Base-by-base conservation (phyloP, 2,113 vertebrate species). In the Neolamprologus toae region DNA sequence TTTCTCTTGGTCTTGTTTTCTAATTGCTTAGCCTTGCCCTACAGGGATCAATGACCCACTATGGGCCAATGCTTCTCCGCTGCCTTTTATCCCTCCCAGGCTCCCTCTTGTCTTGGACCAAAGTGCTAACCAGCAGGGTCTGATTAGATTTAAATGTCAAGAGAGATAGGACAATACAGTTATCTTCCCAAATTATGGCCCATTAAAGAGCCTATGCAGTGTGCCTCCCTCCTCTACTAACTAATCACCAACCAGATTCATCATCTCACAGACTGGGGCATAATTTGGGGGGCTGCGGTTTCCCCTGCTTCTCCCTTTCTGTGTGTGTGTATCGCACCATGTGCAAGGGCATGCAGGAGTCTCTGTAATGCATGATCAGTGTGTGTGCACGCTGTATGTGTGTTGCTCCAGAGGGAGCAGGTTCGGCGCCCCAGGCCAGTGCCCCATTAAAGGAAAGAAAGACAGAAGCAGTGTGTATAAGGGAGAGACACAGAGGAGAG, bases 131-230 rank as follows among this genome's bases (percentile, higher is more conserved):
- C 92, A 93, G 92, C 91, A 78, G 91, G 88, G 86, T 89, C 88
- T 95, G 94, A 96, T 95, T 95, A 92, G 94, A 96, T 95, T 94
- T 89, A 94, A 95, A 95, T 94, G 94, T 95, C 95, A 93, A 91
- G 94, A 95, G 94, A 90, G 92, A 94, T 94, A 85, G 91, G 89
- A 94, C 94, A 93, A 95, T 94, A 93, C 92, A 93, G 95, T 96
- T 95, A 96, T 95, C 95, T 94, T 93, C 93, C 73, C 94, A 92
- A 95, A 95, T 96, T 80, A 95, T 93, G 83, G 91, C 86, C 94
- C 90, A 95, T 96, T 95, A 94, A 94, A 93, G 89, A 88, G 90
- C 81, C 92, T 89, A 86, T 90, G 93, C 90, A 91, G 92, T 87
- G 89, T 57, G 81, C 92, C 93, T 91, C 94, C 91, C 87, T 89